Conservation (phyloP, 2,797 vertebrate genomes). For the Propithecus perrieri region DNA sequence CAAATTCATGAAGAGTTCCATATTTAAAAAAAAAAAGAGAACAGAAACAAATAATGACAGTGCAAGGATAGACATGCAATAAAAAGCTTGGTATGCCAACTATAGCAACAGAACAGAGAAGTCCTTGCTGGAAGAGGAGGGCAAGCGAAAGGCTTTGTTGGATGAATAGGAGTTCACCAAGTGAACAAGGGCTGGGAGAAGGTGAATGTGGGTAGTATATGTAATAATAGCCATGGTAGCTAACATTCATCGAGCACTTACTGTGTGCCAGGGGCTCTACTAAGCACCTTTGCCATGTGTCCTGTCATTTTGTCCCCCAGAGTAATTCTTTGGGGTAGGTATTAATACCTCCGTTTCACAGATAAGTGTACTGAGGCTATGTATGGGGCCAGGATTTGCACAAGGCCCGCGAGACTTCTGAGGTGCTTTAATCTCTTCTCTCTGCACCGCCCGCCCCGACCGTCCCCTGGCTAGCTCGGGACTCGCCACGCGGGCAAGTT, state of each 20-base stretch:
- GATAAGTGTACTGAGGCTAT: neutral
- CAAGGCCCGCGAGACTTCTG: neutral
- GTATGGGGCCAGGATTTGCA: neutral
- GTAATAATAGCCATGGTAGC: neutral
- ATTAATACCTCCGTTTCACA: neutral
- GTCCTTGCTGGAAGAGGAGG: neutral
- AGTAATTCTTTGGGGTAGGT: neutral
- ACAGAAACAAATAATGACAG: neutral
- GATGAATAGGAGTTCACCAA: neutral
- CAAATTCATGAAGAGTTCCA: too few species aligned
- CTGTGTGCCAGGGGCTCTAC: neutral
- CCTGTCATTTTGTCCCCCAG: neutral
- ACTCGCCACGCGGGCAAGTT: neutral
- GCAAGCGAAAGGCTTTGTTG: neutral
- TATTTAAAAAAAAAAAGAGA: too few species aligned
- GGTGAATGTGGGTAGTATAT: neutral
- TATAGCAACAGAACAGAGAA: neutral
- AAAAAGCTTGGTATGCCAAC: neutral
- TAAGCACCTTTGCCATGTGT: neutral
- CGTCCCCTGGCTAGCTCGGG: neutral
- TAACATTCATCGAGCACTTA: fast-evolving
- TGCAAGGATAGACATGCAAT: neutral
- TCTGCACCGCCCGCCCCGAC: neutral
- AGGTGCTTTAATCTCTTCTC: neutral
- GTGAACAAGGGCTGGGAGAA: neutral